phyloP scores from a whole-genome alignment of 2,113 vertebrate species.

The Heloderma charlesbogerti region DNA sequence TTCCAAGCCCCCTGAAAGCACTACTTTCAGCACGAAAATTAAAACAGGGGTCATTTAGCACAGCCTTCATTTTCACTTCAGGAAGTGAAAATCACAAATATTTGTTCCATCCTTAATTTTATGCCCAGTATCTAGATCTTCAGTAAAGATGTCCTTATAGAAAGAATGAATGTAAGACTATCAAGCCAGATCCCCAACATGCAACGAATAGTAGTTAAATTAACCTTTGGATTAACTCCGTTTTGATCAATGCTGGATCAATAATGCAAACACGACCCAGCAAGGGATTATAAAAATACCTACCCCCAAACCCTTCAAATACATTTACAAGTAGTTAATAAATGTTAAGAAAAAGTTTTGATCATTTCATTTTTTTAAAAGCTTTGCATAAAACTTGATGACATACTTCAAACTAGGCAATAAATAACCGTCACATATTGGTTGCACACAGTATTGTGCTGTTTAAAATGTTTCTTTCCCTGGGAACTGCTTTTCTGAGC shows the following conservation, averaged over 20 bases:
- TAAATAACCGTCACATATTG: slow-evolving; percentile 52
- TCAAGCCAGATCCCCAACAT: neutral
- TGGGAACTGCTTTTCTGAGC: slow-evolving; percentile 50
- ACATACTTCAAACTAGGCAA: slow-evolving; percentile 47
- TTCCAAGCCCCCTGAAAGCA: neutral
- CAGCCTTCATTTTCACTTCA: neutral
- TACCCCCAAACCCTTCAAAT: neutral
- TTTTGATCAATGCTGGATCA: slow-evolving; percentile 2
- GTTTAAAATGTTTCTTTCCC: slow-evolving; percentile 48
- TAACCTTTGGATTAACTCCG: neutral
- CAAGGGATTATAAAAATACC: neutral
- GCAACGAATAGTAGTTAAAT: neutral
- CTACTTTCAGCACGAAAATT: neutral
- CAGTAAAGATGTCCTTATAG: neutral
- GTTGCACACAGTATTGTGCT: slow-evolving; percentile 53
- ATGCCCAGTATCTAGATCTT: neutral
- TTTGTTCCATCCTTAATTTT: neutral
- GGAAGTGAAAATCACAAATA: neutral
- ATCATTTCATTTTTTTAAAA: slow-evolving; percentile 27
- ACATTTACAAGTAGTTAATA: slow-evolving; percentile 3
- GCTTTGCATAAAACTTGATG: slow-evolving; percentile 41
- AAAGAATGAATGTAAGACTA: neutral
- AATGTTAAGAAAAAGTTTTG: neutral
- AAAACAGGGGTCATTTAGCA: neutral
- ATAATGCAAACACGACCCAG: neutral